Conservation (phyloP, 1,140 invertebrate species). For the Brachionus calyciflorus region DNA sequence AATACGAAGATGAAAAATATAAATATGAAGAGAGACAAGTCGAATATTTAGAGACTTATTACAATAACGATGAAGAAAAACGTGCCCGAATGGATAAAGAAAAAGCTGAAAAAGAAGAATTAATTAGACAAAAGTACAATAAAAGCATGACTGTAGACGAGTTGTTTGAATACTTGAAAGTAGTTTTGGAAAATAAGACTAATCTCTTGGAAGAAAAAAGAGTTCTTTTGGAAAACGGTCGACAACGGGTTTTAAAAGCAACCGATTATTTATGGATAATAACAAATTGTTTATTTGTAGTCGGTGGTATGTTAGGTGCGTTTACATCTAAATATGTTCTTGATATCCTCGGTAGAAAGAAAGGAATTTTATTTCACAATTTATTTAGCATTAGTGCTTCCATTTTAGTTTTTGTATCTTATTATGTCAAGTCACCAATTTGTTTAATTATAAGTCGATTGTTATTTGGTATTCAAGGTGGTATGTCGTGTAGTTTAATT, state of each 20-base stretch:
- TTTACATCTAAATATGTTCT: slow-evolving; percentile 25
- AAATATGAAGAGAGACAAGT: neutral
- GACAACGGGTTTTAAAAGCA: neutral
- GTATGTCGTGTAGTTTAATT: slow-evolving; percentile 66
- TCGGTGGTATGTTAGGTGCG: slow-evolving; percentile 43
- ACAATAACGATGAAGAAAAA: slow-evolving; percentile 83
- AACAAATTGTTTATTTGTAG: slow-evolving; percentile 7
- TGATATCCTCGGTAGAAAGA: slow-evolving; percentile 16
- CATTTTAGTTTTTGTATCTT: slow-evolving; percentile 51
- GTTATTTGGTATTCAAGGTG: slow-evolving; percentile 46
- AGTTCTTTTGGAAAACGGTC: neutral
- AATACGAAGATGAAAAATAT: neutral
- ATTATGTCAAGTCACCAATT: slow-evolving; percentile 35
- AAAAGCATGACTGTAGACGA: neutral
- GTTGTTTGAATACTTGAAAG: neutral
- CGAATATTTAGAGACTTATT: slow-evolving; percentile 83
- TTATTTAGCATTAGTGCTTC: neutral
- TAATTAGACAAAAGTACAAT: neutral
- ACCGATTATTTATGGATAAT: slow-evolving; percentile 32
- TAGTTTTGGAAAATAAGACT: neutral
- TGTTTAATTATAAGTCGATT: slow-evolving; percentile 33
- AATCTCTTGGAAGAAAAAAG: slow-evolving; percentile 15
- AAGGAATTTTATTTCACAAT: slow-evolving; percentile 41
- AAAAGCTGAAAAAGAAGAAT: slow-evolving; percentile 65
- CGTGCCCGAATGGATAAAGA: slow-evolving; percentile 85